Conservation (phyloP, 1,140 invertebrate genomes). For the Ylistrum balloti region DNA sequence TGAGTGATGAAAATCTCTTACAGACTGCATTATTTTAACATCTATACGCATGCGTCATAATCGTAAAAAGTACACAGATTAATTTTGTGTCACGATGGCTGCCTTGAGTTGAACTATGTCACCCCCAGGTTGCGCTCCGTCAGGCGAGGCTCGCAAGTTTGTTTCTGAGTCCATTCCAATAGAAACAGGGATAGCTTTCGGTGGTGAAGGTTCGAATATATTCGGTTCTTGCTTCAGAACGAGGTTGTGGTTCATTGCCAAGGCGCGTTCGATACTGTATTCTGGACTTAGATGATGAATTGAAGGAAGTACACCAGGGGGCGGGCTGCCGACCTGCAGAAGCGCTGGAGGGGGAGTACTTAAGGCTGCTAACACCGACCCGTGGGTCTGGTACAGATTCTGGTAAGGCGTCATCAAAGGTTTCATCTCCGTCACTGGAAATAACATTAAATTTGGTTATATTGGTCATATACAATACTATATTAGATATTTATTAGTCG, state of each 20-base stretch:
- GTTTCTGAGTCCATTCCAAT: slow-evolving; percentile 52
- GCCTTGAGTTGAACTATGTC: slow-evolving; percentile 59
- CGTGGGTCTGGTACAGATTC: slow-evolving; percentile 56
- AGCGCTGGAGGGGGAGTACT: slow-evolving; percentile 57
- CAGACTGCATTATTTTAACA: not conserved
- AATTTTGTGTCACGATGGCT: slow-evolving; percentile 44
- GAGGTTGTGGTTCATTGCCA: slow-evolving; percentile 51
- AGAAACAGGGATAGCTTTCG: slow-evolving; percentile 60
- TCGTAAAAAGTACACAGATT: not conserved
- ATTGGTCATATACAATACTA: no score
- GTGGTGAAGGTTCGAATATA: slow-evolving; percentile 61
- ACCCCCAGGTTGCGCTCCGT: slow-evolving; percentile 32
- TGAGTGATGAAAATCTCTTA: not conserved
- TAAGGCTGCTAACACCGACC: slow-evolving; percentile 57
- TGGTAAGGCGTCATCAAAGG: slow-evolving; percentile 43
- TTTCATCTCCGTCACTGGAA: slow-evolving; percentile 56
- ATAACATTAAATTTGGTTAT: no score
- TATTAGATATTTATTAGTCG: no score
- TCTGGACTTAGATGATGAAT: slow-evolving; percentile 56
- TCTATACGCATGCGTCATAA: not conserved
- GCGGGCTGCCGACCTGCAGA: slow-evolving; percentile 55
- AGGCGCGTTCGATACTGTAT: slow-evolving; percentile 49
- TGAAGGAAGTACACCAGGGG: slow-evolving; percentile 59
- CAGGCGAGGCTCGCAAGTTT: not conserved
- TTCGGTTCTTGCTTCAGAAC: slow-evolving; percentile 59